A percentile compares a stretch with the other conserved stretches of the same genome.
Conservation (phyloP, 2,888 invertebrate species). For the Rhagonycha lutea region DNA sequence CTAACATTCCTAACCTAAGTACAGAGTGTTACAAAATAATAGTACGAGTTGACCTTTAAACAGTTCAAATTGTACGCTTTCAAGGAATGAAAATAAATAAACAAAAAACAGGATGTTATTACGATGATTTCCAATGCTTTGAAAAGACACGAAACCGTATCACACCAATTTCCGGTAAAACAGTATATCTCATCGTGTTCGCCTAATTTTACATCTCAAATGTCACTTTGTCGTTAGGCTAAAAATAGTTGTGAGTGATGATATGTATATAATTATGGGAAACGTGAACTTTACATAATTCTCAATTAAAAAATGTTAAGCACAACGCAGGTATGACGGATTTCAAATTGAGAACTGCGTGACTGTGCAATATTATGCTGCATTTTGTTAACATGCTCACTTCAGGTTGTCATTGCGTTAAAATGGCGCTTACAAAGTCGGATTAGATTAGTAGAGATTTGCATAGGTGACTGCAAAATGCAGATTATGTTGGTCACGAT, state of each 20-base stretch:
- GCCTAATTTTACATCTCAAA: not conserved
- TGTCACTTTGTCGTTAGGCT: not conserved
- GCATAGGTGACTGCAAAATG: conserved; percentile 9
- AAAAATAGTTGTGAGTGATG: not conserved
- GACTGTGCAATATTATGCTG: not conserved
- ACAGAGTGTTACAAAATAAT: no score
- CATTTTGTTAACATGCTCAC: not conserved
- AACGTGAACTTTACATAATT: not conserved
- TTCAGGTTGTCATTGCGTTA: not conserved
- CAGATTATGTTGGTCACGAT: conserved; percentile 17
- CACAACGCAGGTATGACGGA: not conserved
- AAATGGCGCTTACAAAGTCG: conserved; percentile 6
- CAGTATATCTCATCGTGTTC: not conserved
- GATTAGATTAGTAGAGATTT: conserved; percentile 11
- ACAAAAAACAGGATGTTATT: not conserved
- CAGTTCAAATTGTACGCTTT: not conserved
- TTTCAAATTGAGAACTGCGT: not conserved
- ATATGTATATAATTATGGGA: not conserved
- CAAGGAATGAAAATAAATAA: not conserved
- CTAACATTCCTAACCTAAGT: no score
- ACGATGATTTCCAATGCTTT: not conserved
- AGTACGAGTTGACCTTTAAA: not conserved
- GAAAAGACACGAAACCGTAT: not conserved
- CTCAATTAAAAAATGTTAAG: not conserved
- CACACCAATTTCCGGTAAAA: not conserved